Percentiles rank a stretch among this genome's conserved stretches.
Evolutionary conservation across 1,140 invertebrate genomes (phyloP).

Genomic region (Helicoverpa armigera): DNA sequence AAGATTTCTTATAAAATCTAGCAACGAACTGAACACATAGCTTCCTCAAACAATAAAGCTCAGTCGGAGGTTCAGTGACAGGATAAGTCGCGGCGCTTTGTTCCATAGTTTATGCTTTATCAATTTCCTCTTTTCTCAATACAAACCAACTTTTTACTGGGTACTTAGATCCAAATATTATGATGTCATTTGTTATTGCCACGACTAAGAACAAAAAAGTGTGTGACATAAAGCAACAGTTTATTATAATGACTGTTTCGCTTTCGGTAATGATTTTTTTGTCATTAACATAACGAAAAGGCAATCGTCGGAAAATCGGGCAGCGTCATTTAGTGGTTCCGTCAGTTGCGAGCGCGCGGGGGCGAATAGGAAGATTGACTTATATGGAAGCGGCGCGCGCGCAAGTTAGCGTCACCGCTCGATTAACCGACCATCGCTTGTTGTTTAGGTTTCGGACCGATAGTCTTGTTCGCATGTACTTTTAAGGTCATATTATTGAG

Average conservation of each 20-base stretch:
- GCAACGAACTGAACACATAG: too few relatives aligned
- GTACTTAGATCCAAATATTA: neutral
- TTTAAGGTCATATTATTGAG: constrained; percentile 79
- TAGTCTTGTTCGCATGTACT: constrained; percentile 71
- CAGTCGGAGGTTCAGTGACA: too few relatives aligned
- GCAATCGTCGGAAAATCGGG: constrained; percentile 60
- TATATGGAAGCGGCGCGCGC: constrained; percentile 74
- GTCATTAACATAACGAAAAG: constrained; percentile 62
- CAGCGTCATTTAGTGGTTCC: constrained; percentile 58
- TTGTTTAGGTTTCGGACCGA: constrained; percentile 73
- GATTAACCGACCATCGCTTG: constrained; percentile 70
- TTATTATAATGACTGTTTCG: constrained; percentile 18
- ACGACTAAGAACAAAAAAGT: neutral
- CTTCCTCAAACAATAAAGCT: too few relatives aligned
- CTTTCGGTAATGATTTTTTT: constrained; percentile 50
- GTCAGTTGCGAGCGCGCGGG: constrained; percentile 69
- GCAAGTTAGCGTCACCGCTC: constrained; percentile 76
- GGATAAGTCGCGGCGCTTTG: too few relatives aligned
- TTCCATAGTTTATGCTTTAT: too few relatives aligned
- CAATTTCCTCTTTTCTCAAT: too few relatives aligned
- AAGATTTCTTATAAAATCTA: too few relatives aligned
- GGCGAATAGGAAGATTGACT: constrained; percentile 81
- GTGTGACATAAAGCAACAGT: constrained; percentile 29
- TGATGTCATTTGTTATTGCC: constrained; percentile 34
- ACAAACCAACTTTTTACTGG: neutral